Percentiles rank a stretch among this genome's conserved stretches.
Conservation (phyloP, 1,140 invertebrate genomes). For the Saccostrea glomerata region DNA sequence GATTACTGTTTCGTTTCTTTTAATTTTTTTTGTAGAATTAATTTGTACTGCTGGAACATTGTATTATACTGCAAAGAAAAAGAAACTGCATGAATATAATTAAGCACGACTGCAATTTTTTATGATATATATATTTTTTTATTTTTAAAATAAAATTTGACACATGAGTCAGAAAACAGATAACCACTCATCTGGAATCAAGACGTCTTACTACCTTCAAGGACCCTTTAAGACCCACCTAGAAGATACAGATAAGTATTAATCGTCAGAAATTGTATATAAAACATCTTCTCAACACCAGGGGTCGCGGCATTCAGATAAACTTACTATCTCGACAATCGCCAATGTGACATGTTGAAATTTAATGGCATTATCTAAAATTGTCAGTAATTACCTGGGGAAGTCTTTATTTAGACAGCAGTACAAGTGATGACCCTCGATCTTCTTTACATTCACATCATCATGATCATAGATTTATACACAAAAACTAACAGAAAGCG, state of each 20-base stretch:
- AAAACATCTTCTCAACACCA: not conserved
- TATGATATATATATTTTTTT: not conserved
- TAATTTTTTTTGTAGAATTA: too few species aligned
- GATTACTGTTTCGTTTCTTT: too few species aligned
- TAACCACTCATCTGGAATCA: not conserved
- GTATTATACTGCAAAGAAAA: too few species aligned
- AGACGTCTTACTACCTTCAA: not conserved
- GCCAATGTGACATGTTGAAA: not conserved
- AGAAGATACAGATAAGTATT: not conserved
- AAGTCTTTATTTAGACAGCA: not conserved
- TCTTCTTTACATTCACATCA: not conserved
- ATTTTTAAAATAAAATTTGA: not conserved
- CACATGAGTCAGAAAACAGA: constrained; percentile 6
- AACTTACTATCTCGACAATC: not conserved
- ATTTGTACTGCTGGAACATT: too few species aligned
- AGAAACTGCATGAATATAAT: too few species aligned
- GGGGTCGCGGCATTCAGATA: not conserved
- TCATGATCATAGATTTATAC: not conserved
- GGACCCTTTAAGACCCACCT: not conserved
- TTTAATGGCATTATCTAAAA: not conserved
- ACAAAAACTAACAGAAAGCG: not conserved
- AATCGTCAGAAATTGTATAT: not conserved
- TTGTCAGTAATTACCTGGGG: not conserved
- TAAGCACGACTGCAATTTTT: too few species aligned
- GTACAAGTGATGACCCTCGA: not conserved